These are phyloP conservation scores for Danaus plexippus DNA, from an alignment of 1,140 invertebrate species.

Conservation along the genomic window DNA sequence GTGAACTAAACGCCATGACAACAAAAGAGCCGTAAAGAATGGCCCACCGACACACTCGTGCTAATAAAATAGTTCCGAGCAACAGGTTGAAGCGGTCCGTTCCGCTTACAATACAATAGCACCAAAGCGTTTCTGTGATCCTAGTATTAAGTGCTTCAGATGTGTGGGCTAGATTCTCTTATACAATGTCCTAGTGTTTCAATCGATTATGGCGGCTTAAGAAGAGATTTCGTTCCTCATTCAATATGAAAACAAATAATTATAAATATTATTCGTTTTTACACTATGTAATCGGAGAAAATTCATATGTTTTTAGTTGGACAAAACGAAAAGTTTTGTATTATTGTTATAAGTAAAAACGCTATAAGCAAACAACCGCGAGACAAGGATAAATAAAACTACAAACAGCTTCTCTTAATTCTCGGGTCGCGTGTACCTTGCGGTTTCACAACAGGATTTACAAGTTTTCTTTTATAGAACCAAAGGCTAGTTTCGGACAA, in stretches of 20 bases:
- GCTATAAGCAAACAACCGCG: too few species aligned
- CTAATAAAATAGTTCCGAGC: conserved; percentile 68
- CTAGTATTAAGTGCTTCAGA: conserved; percentile 34
- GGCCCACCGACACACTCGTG: conserved; percentile 59
- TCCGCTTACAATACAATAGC: conserved; percentile 44
- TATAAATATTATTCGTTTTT: too few species aligned
- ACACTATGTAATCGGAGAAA: too few species aligned
- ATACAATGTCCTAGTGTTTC: conserved; percentile 5
- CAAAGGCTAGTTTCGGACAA: conserved; percentile 38
- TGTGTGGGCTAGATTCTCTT: conserved; percentile 19
- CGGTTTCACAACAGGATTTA: conserved; percentile 48
- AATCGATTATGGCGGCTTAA: too few species aligned
- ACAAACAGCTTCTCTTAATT: conserved; percentile 38
- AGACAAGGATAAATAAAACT: background rate
- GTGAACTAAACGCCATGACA: conserved; percentile 56
- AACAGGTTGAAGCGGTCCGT: conserved; percentile 59
- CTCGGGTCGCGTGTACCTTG: conserved; percentile 49
- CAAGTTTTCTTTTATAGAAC: conserved; percentile 55
- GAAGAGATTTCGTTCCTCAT: too few species aligned
- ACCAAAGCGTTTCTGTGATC: conserved; percentile 36
- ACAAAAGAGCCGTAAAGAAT: conserved; percentile 70
- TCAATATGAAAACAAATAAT: too few species aligned
- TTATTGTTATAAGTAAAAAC: too few species aligned
- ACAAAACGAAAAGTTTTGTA: too few species aligned
- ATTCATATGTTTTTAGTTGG: too few species aligned